Conservation (phyloP, 2,797 vertebrate species). For the Brachyalestes nurse region DNA sequence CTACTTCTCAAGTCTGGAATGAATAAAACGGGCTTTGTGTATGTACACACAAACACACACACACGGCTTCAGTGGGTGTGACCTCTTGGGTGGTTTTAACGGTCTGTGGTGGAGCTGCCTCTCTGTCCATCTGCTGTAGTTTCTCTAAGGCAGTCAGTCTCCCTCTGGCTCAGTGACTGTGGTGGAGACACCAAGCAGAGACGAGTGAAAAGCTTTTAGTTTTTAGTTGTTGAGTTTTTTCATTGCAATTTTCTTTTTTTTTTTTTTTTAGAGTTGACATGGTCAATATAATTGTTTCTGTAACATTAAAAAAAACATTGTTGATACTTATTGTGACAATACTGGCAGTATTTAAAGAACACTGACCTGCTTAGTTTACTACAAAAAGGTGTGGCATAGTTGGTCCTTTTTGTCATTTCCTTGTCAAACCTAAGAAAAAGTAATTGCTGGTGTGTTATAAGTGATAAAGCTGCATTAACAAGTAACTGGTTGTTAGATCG, state of each 20-base stretch:
- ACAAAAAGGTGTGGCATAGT: too few species aligned
- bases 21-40: constrained; percentile 80
- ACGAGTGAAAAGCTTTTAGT: background rate
- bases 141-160: background rate
- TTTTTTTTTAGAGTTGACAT: too few species aligned
- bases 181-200: constrained; percentile 1
- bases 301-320: too few species aligned
- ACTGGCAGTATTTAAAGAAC: too few species aligned
- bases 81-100: constrained; percentile 17
- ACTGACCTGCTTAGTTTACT: too few species aligned
- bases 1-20: constrained; percentile 69
- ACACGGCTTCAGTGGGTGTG: constrained; percentile 24
- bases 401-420: too few species aligned
- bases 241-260: too few species aligned
- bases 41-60: background rate
- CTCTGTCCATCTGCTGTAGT: constrained; percentile 22
- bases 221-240: background rate
- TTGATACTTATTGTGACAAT: too few species aligned
- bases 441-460: background rate
- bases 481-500: background rate
- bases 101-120: background rate
- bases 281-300: too few species aligned
- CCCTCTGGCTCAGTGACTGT: background rate
- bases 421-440: too few species aligned
- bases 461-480: background rate